Conservation (phyloP, 2,888 invertebrate species). For the Brachylomia viminalis region DNA sequence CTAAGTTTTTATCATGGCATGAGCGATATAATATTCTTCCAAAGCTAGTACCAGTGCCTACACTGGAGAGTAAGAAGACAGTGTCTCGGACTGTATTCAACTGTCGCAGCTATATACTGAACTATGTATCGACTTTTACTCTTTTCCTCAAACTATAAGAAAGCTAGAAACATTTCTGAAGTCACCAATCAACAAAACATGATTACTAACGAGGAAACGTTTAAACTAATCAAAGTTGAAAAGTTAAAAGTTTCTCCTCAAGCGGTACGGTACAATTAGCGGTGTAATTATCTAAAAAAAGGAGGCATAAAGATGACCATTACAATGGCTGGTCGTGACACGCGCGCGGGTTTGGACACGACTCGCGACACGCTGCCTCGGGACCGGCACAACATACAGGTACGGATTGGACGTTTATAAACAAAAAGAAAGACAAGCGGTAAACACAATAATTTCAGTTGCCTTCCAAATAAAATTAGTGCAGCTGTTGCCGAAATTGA, state of each 20-base stretch:
- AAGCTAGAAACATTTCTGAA: slow-evolving; percentile 20
- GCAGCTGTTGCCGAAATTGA: not conserved
- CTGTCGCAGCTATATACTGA: not conserved
- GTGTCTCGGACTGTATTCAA: not conserved
- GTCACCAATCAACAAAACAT: slow-evolving; percentile 45
- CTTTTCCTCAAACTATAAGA: not conserved
- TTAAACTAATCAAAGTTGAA: slow-evolving; percentile 55
- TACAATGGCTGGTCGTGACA: slow-evolving; percentile 68
- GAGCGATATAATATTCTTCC: not conserved
- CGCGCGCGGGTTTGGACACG: slow-evolving; percentile 58
- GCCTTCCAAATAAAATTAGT: not conserved
- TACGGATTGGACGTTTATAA: slow-evolving; percentile 40
- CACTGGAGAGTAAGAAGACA: not conserved
- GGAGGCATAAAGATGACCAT: slow-evolving; percentile 68
- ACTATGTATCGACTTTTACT: no score
- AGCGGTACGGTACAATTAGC: slow-evolving; percentile 64
- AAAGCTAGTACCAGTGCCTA: not conserved
- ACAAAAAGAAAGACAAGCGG: slow-evolving; percentile 6
- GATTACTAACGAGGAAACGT: slow-evolving; percentile 56
- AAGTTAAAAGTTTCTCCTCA: slow-evolving; percentile 54
- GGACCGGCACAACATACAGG: slow-evolving; percentile 41
- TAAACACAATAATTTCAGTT: not conserved
- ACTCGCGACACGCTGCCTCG: slow-evolving; percentile 60
- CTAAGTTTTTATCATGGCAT: not conserved
- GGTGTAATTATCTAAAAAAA: slow-evolving; percentile 69